A percentile compares a stretch with the other conserved stretches of the same genome.
These are phyloP conservation scores for Macrophya alboannulata DNA, from an alignment of 2,888 invertebrate genomes.

Conservation along the genomic window DNA sequence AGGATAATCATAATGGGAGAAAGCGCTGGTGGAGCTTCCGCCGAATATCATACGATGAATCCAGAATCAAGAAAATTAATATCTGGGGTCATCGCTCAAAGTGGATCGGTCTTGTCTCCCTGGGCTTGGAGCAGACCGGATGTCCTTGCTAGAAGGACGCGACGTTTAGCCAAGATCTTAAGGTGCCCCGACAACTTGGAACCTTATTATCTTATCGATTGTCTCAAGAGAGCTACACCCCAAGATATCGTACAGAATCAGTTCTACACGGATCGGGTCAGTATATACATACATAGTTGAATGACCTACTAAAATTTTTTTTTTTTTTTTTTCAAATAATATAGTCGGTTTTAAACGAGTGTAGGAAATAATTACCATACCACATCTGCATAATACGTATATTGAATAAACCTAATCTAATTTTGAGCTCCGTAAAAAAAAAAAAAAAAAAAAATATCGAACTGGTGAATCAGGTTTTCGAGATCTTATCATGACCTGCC, in stretches of 20 bases:
- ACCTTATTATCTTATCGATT: conserved; percentile 22
- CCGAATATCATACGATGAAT: conserved; percentile 49
- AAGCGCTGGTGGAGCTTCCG: conserved; percentile 56
- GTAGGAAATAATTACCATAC: not conserved
- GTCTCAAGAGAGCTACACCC: conserved; percentile 38
- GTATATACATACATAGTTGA: too few relatives aligned
- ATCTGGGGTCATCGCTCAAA: conserved; percentile 56
- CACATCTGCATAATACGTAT: not conserved
- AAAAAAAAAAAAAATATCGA: not conserved
- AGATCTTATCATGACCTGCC: not conserved
- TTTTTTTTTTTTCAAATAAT: not conserved
- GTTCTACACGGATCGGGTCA: conserved; percentile 33
- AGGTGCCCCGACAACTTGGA: conserved; percentile 2
- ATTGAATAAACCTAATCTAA: not conserved
- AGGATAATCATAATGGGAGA: conserved; percentile 55
- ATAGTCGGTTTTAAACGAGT: not conserved
- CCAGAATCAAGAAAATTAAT: conserved; percentile 46
- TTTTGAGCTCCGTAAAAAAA: not conserved
- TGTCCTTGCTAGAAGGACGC: conserved; percentile 37
- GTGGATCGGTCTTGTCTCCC: conserved; percentile 47
- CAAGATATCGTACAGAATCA: conserved; percentile 45
- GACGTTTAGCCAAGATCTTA: conserved; percentile 37
- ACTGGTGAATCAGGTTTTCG: not conserved
- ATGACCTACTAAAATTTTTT: too few relatives aligned
- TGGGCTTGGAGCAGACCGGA: conserved; percentile 56